Evolutionary conservation across 2,888 invertebrate species (phyloP), one percentile per base, ranked within the genome.

Genomic region (Enchytraeus crypticus): DNA sequence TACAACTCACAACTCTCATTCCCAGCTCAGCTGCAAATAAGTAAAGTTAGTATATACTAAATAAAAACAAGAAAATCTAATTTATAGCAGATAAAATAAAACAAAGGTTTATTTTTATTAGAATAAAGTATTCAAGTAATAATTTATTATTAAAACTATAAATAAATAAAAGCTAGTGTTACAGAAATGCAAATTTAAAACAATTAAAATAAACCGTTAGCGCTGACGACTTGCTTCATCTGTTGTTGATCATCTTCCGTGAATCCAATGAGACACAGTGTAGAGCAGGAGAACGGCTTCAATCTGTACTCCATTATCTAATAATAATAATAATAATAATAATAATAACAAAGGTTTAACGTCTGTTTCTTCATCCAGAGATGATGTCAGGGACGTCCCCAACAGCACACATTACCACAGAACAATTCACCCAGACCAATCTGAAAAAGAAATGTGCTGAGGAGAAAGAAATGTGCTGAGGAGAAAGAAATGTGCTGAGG

Each of bases 261-360:
- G 81, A 95, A 95, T 5, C 93, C 93, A 73, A 88, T 84, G 79
- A 95, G 92, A 79, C 89, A 88, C 53, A 95, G 86, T 72, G 86
- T 85, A 61, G 89, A 87, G 32, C 90, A 90, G 77, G 88, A 87
- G 78, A 95, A 93, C 60, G 90, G 90, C 79, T 88, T 89, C 68
- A 93, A 78, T 74, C 87, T 88, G 81, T 88, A 86, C 69, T 85
- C 30, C 71, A 73, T 72, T 76, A 33, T 33, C 32, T 3, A 54
- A 14, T n/a, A n/a, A n/a, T n/a, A n/a, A n/a, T n/a, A n/a, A n/a
- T n/a, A n/a, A n/a, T n/a, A n/a, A n/a, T n/a, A n/a, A n/a, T n/a
- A n/a, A n/a, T n/a, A n/a, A n/a, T n/a, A n/a, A n/a, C n/a, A n/a
- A n/a, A n/a, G n/a, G n/a, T n/a, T n/a, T n/a, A n/a, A n/a, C n/a